Evolutionary conservation across 2,888 invertebrate genomes (phyloP), one percentile per base, ranked within the genome.

Genomic region (Platycheirus rosarum): DNA sequence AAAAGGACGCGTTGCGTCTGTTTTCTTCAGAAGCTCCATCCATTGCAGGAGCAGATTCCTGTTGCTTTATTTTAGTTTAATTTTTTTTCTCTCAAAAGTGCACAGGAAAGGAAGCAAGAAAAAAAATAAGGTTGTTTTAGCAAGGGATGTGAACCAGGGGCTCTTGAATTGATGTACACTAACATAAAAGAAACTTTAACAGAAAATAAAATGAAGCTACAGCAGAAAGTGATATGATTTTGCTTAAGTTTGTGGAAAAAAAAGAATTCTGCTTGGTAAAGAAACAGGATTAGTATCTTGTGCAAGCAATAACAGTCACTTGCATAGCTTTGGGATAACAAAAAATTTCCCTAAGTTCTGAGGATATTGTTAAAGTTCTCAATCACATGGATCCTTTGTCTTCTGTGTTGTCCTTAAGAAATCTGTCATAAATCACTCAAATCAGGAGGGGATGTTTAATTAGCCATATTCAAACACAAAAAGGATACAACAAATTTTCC

Each of bases 1-100:
- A 60, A 55, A 49, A 69, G 60, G 76, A 66, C 66, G 62, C 70
- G 48, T 66, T 66, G 60, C 66, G 80, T 80, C 53, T 80, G 70
- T 32, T 26, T 53, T 70, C 57, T 32, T 42, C 14, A 32, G 40
- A 29, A 48, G 9, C 16, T 55, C 23, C 8, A 42, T 32, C 23
- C 62, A 62, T 51, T 4, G 0, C 20, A 20, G 20, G 37, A 55
- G 9, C 13, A 55, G 14, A 55, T 4, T 49, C 35, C 49, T 60
- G 51, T 57, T 66, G 48, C 79, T 23, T 29, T 37, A 68, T 42
- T 70, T 80, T 53, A 42, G 14, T 42, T 37, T n/a, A 49, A 13
- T 62, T 73, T 63, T 65, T 44, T 60, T 35, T 20, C 14, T 40
- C 51, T 20, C 29, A 65, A 70, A 48, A 66, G 26, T 66, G 48